Base-by-base conservation (phyloP, 2,888 invertebrate species). In the Dastarcus helophoroides region DNA sequence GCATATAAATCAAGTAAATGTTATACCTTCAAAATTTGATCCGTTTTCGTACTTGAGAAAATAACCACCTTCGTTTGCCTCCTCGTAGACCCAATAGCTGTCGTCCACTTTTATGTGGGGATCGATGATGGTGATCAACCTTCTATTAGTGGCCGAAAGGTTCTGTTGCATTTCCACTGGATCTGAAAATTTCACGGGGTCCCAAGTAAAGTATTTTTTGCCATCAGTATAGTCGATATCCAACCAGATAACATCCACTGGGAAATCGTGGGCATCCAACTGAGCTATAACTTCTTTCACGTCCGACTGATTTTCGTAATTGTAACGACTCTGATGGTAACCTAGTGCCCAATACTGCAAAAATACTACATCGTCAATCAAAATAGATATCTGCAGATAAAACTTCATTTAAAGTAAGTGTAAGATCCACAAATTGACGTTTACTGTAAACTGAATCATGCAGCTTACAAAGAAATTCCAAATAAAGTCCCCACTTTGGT, bases 191-290 rank as follows among this genome's bases (percentile, higher is more conserved):
- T n/a, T n/a, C n/a, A n/a, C n/a, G n/a, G n/a, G n/a, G n/a, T 97
- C 93, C 97, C 97, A 98, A 0, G 95, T 95, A 29, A 56, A 97
- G 60, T 97, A 85, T 76, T 83, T 57, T 98, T n/a, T n/a, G n/a
- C n/a, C n/a, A n/a, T n/a, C n/a, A n/a, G n/a, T n/a, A n/a, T n/a
- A n/a, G n/a, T n/a, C 97, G 56, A 98, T 95, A 61, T 99, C 98
- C 19, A 98, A 68, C 98, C 98, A 98, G 56, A 97, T 76, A 1
- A 83, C 86, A 60, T 98, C 98, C 60, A 85, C 69, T 2, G 97
- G 95, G 21, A 98, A 79, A 58, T 97, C 88, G 56, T 85, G 70
- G 5, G 70, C 68, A 60, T 97, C 95, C 56, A 93, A 91, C 42
- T 76, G 78, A 4, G 76, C 76, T 37, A 77, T 73, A 0, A 95